A percentile compares a stretch with the other conserved stretches of the same genome.
Conservation (phyloP, 2,888 invertebrate genomes). For the Drosophila meridiana region DNA sequence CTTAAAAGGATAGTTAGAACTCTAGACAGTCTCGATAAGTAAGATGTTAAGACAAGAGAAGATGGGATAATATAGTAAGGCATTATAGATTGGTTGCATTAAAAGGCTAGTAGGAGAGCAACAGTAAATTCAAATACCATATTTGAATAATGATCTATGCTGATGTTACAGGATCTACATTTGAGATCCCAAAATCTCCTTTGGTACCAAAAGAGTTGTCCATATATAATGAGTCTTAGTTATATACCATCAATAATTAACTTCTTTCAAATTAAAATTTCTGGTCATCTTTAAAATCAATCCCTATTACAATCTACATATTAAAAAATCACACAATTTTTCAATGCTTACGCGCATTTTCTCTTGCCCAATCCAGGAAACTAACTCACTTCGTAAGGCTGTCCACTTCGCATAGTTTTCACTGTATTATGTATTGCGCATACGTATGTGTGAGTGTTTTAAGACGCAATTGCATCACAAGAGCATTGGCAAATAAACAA, state of each 20-base stretch:
- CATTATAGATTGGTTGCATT: too few relatives aligned
- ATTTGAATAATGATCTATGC: too few relatives aligned
- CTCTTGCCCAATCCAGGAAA: neutral
- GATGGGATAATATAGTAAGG: too few relatives aligned
- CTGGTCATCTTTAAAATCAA: neutral
- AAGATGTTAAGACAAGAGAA: too few relatives aligned
- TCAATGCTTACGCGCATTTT: neutral
- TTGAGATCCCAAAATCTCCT: too few relatives aligned
- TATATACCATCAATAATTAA: too few relatives aligned
- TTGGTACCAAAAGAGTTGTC: too few relatives aligned
- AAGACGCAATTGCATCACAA: slow-evolving; percentile 67
- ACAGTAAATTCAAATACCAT: too few relatives aligned
- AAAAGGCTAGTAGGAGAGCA: too few relatives aligned
- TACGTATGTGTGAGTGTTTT: slow-evolving; percentile 12
- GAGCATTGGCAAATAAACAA: slow-evolving; percentile 58
- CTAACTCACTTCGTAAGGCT: neutral
- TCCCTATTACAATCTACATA: neutral
- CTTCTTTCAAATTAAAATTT: too few relatives aligned
- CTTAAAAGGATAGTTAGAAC: neutral
- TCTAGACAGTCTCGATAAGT: neutral
- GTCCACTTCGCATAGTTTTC: slow-evolving; percentile 1
- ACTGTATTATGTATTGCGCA: slow-evolving; percentile 13
- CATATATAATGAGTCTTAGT: too few relatives aligned
- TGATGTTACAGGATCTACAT: too few relatives aligned
- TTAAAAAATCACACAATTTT: neutral